These are phyloP conservation scores for Eurystomus glaucurus DNA, from an alignment of 2,797 vertebrate genomes.

Conservation along the genomic window DNA sequence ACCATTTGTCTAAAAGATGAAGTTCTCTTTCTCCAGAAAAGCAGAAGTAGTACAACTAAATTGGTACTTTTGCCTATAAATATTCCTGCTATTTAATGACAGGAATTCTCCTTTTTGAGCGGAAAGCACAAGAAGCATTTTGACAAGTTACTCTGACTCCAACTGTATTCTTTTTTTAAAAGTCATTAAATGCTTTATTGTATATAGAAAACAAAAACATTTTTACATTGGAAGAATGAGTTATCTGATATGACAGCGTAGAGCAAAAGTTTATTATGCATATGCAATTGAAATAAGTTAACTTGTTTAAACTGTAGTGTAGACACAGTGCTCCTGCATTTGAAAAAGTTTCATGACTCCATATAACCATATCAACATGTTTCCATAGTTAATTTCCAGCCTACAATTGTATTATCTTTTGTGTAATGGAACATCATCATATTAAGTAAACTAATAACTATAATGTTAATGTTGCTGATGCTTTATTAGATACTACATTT, in stretches of 20 bases:
- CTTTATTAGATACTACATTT: constrained; percentile 61
- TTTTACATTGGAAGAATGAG: constrained; percentile 23
- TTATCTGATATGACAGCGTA: constrained; percentile 55
- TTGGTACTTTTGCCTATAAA: not conserved
- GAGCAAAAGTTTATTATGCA: constrained; percentile 56
- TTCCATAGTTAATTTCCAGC: constrained; percentile 75
- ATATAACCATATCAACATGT: constrained; percentile 71
- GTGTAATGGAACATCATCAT: constrained; percentile 72
- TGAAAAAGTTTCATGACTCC: constrained; percentile 76
- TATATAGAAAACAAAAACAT: not conserved
- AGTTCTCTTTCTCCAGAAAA: not conserved
- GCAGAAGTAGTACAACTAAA: not conserved
- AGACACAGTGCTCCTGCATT: constrained; percentile 43
- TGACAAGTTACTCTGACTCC: not conserved
- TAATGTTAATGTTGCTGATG: constrained; percentile 72
- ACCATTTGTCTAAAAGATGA: not conserved
- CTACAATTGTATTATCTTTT: constrained; percentile 68
- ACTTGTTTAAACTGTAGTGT: constrained; percentile 63
- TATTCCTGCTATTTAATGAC: not conserved
- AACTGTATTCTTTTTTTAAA: not conserved
- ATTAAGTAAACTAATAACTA: constrained; percentile 72
- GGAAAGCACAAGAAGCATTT: not conserved
- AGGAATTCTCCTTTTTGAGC: not conserved
- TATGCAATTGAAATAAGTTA: constrained; percentile 54
- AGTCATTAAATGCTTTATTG: constrained; percentile 18